phyloP scores from a whole-genome alignment of 2,888 invertebrate species.

The Nymphalis urticae region DNA sequence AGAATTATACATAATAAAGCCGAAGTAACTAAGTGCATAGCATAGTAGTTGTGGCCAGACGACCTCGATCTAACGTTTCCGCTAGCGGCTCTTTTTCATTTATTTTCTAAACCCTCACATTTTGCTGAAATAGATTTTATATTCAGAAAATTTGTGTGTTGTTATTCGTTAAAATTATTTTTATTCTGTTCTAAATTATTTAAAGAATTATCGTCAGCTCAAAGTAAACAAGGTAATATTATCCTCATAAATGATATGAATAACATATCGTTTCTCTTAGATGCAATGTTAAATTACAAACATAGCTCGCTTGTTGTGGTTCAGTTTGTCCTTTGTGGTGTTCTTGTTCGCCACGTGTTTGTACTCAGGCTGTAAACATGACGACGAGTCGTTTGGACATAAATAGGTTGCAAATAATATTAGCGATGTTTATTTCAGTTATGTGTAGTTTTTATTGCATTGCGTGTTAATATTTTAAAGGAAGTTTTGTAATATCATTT shows the following conservation, averaged over 20 bases:
- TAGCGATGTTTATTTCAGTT: background rate
- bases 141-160: no score
- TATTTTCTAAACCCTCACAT: constrained; percentile 12
- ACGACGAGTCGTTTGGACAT: constrained; percentile 39
- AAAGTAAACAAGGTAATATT: no score
- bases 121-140: constrained; percentile 2
- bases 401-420: constrained; percentile 23
- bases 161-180: no score
- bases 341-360: constrained; percentile 58
- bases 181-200: no score
- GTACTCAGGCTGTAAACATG: constrained; percentile 45
- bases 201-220: no score
- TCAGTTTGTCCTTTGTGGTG: constrained; percentile 43
- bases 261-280: background rate
- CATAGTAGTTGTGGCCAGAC: constrained; percentile 28
- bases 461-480: background rate
- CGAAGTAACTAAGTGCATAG: constrained; percentile 31
- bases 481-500: background rate
- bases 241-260: no score
- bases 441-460: background rate
- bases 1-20: constrained; percentile 32
- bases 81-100: constrained; percentile 17
- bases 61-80: constrained; percentile 37
- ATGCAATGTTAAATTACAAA: constrained; percentile 18
- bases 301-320: constrained; percentile 42